Conservation (phyloP, 2,888 invertebrate genomes). For the Drosophila pegasa region DNA sequence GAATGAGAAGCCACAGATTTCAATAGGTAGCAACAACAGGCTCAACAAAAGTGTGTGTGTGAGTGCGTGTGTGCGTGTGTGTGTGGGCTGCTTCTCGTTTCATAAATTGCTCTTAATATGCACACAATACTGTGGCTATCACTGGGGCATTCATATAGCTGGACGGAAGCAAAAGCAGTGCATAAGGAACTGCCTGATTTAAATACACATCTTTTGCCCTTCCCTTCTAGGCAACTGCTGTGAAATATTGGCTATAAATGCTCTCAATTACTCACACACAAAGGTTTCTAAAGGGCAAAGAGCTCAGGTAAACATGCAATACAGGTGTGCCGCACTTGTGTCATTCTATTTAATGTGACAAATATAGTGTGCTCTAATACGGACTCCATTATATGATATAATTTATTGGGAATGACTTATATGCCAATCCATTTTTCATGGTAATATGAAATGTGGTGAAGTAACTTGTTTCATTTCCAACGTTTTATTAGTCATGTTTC, state of each 20-base stretch:
- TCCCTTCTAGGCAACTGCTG: not conserved
- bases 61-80: slow-evolving; percentile 15
- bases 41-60: not conserved
- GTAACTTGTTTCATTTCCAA: not conserved
- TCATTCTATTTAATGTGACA: not conserved
- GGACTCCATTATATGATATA: too few species aligned
- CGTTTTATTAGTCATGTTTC: not conserved
- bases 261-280: too few species aligned
- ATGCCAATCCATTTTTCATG: not conserved
- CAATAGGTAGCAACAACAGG: slow-evolving; percentile 29
- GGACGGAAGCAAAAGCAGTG: too few species aligned
- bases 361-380: not conserved
- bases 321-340: not conserved
- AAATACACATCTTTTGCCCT: not conserved
- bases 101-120: not conserved
- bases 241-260: not conserved
- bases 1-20: slow-evolving; percentile 27
- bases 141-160: not conserved
- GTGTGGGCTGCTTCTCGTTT: slow-evolving; percentile 6
- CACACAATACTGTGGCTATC: slow-evolving; percentile 14
- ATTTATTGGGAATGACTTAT: too few species aligned
- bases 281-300: not conserved
- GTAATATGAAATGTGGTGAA: not conserved
- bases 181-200: not conserved
- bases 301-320: not conserved